These are phyloP conservation scores for Euura saliciscinereae DNA, from an alignment of 1,140 invertebrate genomes.

Conservation along the genomic window DNA sequence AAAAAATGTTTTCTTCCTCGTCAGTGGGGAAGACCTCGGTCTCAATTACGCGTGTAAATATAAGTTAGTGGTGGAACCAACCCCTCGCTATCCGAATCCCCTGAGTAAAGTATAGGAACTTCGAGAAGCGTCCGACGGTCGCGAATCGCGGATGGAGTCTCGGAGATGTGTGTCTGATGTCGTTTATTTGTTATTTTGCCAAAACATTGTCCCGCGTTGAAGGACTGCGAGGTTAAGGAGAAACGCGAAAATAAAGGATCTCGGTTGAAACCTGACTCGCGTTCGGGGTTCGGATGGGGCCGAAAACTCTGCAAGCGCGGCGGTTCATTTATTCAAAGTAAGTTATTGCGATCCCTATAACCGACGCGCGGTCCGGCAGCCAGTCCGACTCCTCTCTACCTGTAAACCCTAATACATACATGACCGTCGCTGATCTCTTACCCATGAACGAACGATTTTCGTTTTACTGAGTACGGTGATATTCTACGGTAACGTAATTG, in stretches of 20 bases:
- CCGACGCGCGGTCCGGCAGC: conserved; percentile 19
- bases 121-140: not conserved
- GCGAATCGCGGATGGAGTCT: conserved; percentile 2
- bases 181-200: conserved; percentile 32
- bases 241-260: not conserved
- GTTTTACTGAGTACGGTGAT: no score
- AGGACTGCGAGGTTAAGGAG: conserved; percentile 26
- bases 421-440: conserved; percentile 13
- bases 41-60: no score
- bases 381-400: not conserved
- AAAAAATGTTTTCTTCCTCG: no score
- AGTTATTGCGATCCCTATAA: conserved; percentile 41
- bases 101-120: no score
- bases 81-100: not conserved
- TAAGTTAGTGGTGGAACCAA: not conserved
- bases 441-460: conserved; percentile 26
- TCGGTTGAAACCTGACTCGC: conserved; percentile 40
- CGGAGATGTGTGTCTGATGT: not conserved
- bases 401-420: not conserved
- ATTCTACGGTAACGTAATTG: no score
- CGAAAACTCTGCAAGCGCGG: conserved; percentile 26
- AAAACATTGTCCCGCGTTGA: conserved; percentile 41
- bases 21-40: no score
- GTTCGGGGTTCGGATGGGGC: conserved; percentile 19
- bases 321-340: conserved; percentile 48